A percentile compares a stretch with the other conserved stretches of the same genome.
Evolutionary conservation across 2,888 invertebrate genomes (phyloP).

Genomic region (Diarsia rubi): DNA sequence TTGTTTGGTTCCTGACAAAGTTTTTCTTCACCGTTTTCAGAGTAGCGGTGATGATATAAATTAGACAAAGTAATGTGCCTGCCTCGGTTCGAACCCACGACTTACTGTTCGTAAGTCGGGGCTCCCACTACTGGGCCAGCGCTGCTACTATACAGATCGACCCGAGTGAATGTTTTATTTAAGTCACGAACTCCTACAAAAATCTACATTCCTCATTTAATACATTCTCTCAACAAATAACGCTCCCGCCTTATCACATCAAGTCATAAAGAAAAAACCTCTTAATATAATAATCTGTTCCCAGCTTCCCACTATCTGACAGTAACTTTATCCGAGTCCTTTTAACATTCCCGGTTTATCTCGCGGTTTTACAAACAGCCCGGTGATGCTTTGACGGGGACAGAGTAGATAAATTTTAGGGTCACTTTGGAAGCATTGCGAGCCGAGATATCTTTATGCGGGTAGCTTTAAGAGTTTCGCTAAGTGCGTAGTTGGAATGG

Average conservation of each 20-base stretch:
- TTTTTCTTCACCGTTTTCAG: too few species aligned
- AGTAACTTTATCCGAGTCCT: constrained; percentile 54
- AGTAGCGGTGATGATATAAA: too few species aligned
- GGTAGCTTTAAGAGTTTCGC: constrained; percentile 47
- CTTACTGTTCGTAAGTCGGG: too few species aligned
- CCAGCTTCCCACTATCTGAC: constrained; percentile 35
- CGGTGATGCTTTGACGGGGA: constrained; percentile 52
- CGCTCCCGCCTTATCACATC: constrained; percentile 30
- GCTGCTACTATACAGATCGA: too few species aligned
- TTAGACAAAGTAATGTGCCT: too few species aligned
- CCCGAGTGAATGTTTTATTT: too few species aligned
- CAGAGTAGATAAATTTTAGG: constrained; percentile 57
- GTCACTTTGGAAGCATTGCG: constrained; percentile 31
- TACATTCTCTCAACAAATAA: constrained; percentile 7
- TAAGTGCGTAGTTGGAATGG: constrained; percentile 32
- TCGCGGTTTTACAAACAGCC: constrained; percentile 55
- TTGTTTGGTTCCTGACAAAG: too few species aligned
- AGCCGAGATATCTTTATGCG: constrained; percentile 58
- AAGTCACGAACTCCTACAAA: too few species aligned
- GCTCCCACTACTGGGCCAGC: too few species aligned
- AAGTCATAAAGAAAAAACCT: constrained; percentile 44
- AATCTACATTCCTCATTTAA: neutral
- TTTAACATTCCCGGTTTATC: constrained; percentile 61
- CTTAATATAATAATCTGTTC: constrained; percentile 56
- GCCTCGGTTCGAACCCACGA: too few species aligned